Evolutionary conservation across 1,140 invertebrate genomes (phyloP).

Genomic region (Odontomachus brunneus): DNA sequence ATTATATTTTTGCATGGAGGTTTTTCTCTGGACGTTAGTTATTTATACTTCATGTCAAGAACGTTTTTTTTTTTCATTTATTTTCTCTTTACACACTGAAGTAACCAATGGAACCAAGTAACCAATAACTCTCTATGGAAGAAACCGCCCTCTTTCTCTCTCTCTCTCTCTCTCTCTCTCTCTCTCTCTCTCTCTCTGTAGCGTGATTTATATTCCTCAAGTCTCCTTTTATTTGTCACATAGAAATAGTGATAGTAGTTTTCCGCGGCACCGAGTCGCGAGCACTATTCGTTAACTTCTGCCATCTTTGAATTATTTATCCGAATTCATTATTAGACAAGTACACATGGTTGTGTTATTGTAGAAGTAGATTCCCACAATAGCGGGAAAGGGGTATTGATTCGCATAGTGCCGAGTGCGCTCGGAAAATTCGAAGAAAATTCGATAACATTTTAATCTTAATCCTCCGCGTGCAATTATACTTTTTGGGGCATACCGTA

Average conservation of each 20-base stretch:
- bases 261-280: not conserved
- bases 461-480: too few species aligned
- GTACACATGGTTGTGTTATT: not conserved
- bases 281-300: conserved; percentile 59
- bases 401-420: too few species aligned
- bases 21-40: conserved; percentile 7
- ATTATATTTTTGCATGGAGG: not conserved
- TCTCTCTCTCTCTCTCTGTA: too few species aligned
- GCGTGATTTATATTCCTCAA: conserved; percentile 33
- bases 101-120: not conserved
- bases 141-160: conserved; percentile 24
- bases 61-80: conserved; percentile 10
- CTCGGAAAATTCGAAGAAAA: not conserved
- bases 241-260: not conserved
- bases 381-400: not conserved
- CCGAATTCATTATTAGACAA: conserved; percentile 22
- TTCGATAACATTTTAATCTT: not conserved
- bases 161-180: too few species aligned
- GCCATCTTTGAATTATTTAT: conserved; percentile 68
- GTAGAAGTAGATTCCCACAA: not conserved
- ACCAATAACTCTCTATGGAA: not conserved
- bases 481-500: too few species aligned
- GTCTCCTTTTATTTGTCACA: conserved; percentile 40
- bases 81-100: not conserved
- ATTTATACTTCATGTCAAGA: conserved; percentile 2